phyloP scores from a whole-genome alignment of 2,888 invertebrate species.

The Tethea ocularis region DNA sequence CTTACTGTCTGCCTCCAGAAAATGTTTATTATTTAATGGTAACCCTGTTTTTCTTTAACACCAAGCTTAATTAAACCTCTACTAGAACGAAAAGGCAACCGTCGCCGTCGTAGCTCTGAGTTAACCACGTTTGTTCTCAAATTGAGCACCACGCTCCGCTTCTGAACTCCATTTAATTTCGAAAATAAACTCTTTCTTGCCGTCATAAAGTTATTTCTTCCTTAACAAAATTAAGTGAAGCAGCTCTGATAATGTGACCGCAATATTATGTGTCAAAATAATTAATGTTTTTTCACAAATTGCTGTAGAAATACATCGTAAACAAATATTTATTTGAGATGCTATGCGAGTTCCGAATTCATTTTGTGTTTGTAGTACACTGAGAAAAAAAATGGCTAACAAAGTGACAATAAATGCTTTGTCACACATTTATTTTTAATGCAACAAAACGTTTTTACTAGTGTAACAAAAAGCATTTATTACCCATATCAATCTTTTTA shows the following conservation, averaged over 20 bases:
- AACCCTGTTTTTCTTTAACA: constrained; percentile 1
- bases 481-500: too few species aligned
- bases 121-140: constrained; percentile 9
- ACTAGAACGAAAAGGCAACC: constrained; percentile 8
- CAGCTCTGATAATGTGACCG: neutral
- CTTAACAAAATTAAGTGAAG: neutral
- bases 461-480: too few species aligned
- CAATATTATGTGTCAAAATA: neutral
- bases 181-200: neutral
- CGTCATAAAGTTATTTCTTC: neutral
- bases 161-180: neutral
- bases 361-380: too few species aligned
- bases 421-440: too few species aligned
- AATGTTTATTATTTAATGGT: neutral
- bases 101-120: neutral
- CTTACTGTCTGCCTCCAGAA: neutral
- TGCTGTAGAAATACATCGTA: neutral
- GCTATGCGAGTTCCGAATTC: too few species aligned
- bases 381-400: too few species aligned
- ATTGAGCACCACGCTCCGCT: neutral
- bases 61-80: constrained; percentile 5
- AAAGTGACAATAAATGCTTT: too few species aligned
- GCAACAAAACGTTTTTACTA: too few species aligned
- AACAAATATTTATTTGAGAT: neutral
- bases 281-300: neutral